Base-by-base conservation (phyloP, 2,797 vertebrate species). In the Anomalospiza imberbis region DNA sequence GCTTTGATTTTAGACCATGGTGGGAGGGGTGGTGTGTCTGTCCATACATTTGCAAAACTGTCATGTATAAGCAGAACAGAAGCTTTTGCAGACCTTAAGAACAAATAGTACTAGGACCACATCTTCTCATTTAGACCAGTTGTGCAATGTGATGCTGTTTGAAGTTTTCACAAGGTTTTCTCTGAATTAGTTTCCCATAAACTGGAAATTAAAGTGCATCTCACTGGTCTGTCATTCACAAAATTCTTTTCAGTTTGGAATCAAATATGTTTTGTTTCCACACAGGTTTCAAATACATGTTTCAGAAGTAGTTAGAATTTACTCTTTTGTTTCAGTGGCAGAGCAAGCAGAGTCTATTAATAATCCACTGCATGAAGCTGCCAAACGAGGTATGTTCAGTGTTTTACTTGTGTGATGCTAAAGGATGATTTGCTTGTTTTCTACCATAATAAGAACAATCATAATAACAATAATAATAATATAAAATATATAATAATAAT, bases 261-360 rank as follows among this genome's bases (percentile, higher is more conserved):
- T 85, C 19, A 42, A 55, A 45, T 89, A n/a, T 10, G 6, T 70
- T 90, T 76, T 77, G 24, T 91, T 91, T 91, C 45, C 25, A 22
- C 18, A 17, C 4, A 62, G 44, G 9, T 89, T 25, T 54, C 28
- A 77, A 62, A 18, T 76, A 67, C 2, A 31, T 73, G 7, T 82
- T 86, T 85, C 79, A 86, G 47, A 91, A 78, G 18, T 70, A 78
- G 44, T 83, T 88, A 88, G 57, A 91, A 80, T 92, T 83, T 77
- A 81, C 58, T 57, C 62, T 87, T 96, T 83, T 40, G 15, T 85
- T 97, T 78, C 95, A 99, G 99, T 99, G 98, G 99, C 99, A 31
- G 99, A 99, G 83, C 98, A 99, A 92, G 99, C 99, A 24, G 99
- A 99, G 94, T 99, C 99, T 48, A 99, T 99, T 81, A 99, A 99